A percentile compares a stretch with the other conserved stretches of the same genome.
Conservation (phyloP, 1,140 invertebrate species). For the Trichoplusia ni region DNA sequence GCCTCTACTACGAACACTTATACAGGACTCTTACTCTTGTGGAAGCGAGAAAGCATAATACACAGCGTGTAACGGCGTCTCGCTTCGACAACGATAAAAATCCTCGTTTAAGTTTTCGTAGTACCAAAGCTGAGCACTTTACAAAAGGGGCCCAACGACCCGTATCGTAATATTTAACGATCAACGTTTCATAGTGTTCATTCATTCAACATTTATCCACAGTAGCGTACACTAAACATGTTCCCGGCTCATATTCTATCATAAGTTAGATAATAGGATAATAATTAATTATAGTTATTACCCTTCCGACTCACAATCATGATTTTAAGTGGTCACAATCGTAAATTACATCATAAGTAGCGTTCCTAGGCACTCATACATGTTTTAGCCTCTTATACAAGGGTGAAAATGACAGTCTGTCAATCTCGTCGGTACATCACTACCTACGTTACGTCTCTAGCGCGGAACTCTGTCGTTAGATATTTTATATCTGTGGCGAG, state of each 20-base stretch:
- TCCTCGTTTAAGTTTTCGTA: no score
- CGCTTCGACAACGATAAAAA: no score
- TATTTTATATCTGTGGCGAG: constrained; percentile 21
- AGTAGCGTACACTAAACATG: not conserved
- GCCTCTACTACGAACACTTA: no score
- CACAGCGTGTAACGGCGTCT: not conserved
- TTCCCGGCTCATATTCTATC: constrained; percentile 40
- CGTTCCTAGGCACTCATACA: constrained; percentile 76
- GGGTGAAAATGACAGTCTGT: constrained; percentile 46
- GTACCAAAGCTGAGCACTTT: constrained; percentile 10
- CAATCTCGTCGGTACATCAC: constrained; percentile 45
- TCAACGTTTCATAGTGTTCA: no score
- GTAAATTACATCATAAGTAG: constrained; percentile 77
- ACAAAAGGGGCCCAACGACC: not conserved
- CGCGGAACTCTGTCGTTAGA: constrained; percentile 39
- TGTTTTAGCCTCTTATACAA: constrained; percentile 62
- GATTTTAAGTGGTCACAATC: constrained; percentile 69
- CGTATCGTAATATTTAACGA: not conserved
- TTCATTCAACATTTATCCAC: no score
- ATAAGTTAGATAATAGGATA: constrained; percentile 59
- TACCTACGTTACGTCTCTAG: constrained; percentile 38
- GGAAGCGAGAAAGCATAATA: no score
- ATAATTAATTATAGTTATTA: constrained; percentile 64
- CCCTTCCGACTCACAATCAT: constrained; percentile 76
- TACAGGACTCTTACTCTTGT: no score